A percentile compares a stretch with the other conserved stretches of the same genome.
Evolutionary conservation across 2,888 invertebrate genomes (phyloP).

Genomic region (Abscondita cerata): DNA sequence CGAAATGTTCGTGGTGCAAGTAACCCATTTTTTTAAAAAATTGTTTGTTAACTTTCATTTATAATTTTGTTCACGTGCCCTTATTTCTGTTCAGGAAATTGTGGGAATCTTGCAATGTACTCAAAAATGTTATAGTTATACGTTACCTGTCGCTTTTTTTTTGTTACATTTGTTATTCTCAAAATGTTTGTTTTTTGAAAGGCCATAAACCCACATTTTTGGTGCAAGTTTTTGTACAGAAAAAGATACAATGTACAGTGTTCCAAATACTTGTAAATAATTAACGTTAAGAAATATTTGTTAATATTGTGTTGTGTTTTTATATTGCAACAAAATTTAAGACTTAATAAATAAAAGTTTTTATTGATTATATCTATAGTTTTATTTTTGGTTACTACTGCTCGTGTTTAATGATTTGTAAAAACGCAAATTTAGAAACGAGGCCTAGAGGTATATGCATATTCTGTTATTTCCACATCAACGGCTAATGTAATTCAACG

Average conservation of each 20-base stretch:
- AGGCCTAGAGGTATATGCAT: too few species aligned
- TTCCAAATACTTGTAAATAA: slow-evolving; percentile 39
- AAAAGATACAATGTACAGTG: slow-evolving; percentile 31
- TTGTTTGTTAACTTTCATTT: neutral
- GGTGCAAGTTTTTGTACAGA: slow-evolving; percentile 10
- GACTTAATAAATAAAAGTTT: slow-evolving; percentile 48
- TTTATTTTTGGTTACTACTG: slow-evolving; percentile 10
- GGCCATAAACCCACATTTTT: slow-evolving; percentile 26
- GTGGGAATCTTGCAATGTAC: slow-evolving; percentile 6
- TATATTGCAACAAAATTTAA: slow-evolving; percentile 56
- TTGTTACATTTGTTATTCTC: neutral
- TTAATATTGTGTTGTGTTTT: slow-evolving; percentile 59
- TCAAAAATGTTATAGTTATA: slow-evolving; percentile 6
- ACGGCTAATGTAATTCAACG: neutral
- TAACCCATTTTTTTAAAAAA: slow-evolving; percentile 14
- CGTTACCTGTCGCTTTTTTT: slow-evolving; percentile 11
- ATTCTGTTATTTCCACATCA: slow-evolving; percentile 3
- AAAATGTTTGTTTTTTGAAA: neutral
- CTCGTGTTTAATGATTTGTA: too few species aligned
- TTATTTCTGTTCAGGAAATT: neutral
- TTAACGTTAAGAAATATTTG: slow-evolving; percentile 51
- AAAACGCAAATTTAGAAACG: too few species aligned
- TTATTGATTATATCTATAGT: slow-evolving; percentile 28
- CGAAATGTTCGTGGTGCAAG: slow-evolving; percentile 24
- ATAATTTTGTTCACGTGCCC: neutral